Conservation (phyloP, 53 echinoderm and acorn worm genomes). For the Arbacia lixula region DNA sequence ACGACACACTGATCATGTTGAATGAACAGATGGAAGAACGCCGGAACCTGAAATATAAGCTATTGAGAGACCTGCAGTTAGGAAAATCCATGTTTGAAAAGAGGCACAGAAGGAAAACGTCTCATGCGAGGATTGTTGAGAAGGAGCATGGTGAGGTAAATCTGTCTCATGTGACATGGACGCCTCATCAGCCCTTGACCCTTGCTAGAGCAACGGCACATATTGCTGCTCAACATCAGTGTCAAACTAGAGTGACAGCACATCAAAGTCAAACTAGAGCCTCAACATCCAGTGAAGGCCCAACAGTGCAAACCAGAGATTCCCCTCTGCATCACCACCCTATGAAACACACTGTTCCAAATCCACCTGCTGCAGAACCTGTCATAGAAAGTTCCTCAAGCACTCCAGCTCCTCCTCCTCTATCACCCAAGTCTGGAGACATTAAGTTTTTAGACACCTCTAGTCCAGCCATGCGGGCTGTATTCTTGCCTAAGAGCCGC, state of each 20-base stretch:
- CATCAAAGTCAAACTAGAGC: neutral
- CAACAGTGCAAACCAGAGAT: too few species aligned
- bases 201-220: conserved; percentile 25
- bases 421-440: too few species aligned
- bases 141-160: neutral
- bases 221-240: conserved; percentile 14
- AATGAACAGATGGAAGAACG: conserved; percentile 51
- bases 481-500: conserved; percentile 16
- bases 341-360: too few species aligned
- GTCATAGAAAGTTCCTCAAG: too few species aligned
- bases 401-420: too few species aligned
- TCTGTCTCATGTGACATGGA: conserved; percentile 19
- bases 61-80: conserved; percentile 23
- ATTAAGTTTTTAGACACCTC: too few species aligned
- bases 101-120: neutral
- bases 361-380: too few species aligned
- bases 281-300: too few species aligned
- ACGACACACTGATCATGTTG: conserved; percentile 3
- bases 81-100: conserved; percentile 43
- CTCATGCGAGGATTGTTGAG: neutral
- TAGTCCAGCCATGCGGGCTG: neutral
- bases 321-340: too few species aligned
- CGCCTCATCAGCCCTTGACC: conserved; percentile 19
- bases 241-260: too few species aligned
- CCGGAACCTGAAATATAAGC: conserved; percentile 22